Evolutionary conservation across 2,888 invertebrate species (phyloP), one percentile per base, ranked within the genome.

Genomic region (Protodeltote pygarga): DNA sequence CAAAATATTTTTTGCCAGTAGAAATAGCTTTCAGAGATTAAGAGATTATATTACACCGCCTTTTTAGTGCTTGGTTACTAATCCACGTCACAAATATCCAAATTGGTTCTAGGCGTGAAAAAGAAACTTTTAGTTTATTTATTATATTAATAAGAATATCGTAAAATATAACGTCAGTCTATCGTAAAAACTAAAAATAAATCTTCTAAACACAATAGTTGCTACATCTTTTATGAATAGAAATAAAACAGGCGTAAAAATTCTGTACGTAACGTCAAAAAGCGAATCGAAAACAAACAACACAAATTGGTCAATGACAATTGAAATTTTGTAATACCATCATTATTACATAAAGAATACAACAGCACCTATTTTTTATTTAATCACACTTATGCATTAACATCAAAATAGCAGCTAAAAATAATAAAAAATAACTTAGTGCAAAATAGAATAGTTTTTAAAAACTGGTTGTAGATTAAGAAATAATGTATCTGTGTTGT

Each of bases 381-480:
- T 47, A 50, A 58, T 54, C 49, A 20, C 35, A 32, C 13, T 65
- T 35, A 59, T 45, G 46, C 52, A 52, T 45, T 41, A 23, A 54
- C 35, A 59, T 44, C 67, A 68, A 61, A 51, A 52, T 41, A 57
- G 52, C 63, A 64, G 48, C 52, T 14, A 48, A 37, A 13, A 41
- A 66, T 62, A 62, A 60, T 32, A 40, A 14, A 4, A 16, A 60
- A 62, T 49, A 73, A 49, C 49, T 47, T 68, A 72, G 73, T 71
- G 76, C 73, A 72, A 77, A 75, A 74, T 65, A 58, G 34, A 50
- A 48, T 69, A 68, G 64, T 72, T 68, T 67, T 66, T 31, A 52
- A 64, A 58, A 80, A 76, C 74, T 69, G 67, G 77, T 79, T 78
- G 79, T 79, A 78, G 81, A 81, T 84, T 77, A 79, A 79, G 79